Base-by-base conservation (phyloP, 2,888 invertebrate species). In the Microplitis deprimator region DNA sequence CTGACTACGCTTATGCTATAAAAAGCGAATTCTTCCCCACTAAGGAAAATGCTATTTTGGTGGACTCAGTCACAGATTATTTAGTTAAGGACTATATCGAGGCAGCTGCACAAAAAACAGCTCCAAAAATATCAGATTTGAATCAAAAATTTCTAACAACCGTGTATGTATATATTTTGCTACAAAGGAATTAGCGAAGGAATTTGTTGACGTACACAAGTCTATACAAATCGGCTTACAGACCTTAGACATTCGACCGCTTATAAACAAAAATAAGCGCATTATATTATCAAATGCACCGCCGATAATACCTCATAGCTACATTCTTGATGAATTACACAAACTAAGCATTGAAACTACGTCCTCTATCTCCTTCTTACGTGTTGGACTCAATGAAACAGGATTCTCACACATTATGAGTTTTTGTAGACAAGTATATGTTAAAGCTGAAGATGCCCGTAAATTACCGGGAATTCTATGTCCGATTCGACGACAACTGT, bases 251-350 rank as follows among this genome's bases (percentile, higher is more conserved):
- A 78, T 82, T 1, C 72, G 77, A 68, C 82, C 82, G 0, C 72
- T 82, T 0, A 64, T 80, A 7, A 65, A 65, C 0, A 77, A 79
- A 78, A 38, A 41, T 5, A 62, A 80, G 69, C 64, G 81, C 41
- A 60, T 80, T 0, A 80, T 81, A 0, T 1, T 82, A 0, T 83
- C 80, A 1, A 83, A 83, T 69, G 80, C 80, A 0, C 79, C 78
- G 65, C 81, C 81, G 1, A 76, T 79, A 0, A 83, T 80, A 0
- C 80, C 82, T 7, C 73, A 81, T 60, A 62, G n/a, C 2, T 17
- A 75, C 10, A 71, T 82, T n/a, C 74, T 71, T 76, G 69, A 81
- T 16, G 38, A 73, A 69, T 50, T 83, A 2, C 20, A 10, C 10
- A 76, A 81, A 20, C 16, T 79, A 6, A 74, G 77, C 1, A 70